These are phyloP conservation scores for Scaptomyza hsui DNA, from an alignment of 1,140 invertebrate genomes.

Conservation along the genomic window DNA sequence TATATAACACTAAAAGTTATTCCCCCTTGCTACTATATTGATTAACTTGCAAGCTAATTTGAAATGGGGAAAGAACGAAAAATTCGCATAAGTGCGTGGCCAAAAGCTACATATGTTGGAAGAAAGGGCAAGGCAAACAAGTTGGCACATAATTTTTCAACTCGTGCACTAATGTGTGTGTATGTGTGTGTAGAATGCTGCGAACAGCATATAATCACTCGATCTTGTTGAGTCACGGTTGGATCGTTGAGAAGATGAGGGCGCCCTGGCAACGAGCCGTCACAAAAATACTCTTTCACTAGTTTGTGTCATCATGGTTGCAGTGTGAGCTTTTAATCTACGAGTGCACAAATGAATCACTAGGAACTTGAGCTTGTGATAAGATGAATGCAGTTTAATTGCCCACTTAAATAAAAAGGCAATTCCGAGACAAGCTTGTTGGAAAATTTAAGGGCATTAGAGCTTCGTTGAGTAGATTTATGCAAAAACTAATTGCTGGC, in stretches of 20 bases:
- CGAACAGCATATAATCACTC: slow-evolving; percentile 31
- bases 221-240: slow-evolving; percentile 51
- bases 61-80: slow-evolving; percentile 27
- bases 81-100: background rate
- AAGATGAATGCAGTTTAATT: slow-evolving; percentile 8
- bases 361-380: background rate
- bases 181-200: background rate
- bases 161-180: background rate
- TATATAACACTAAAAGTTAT: slow-evolving; percentile 21
- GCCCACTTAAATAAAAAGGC: background rate
- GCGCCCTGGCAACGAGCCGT: slow-evolving; percentile 10
- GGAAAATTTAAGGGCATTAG: background rate
- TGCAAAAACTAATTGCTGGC: background rate
- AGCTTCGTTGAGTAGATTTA: background rate
- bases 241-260: slow-evolving; percentile 21
- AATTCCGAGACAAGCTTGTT: too few relatives aligned
- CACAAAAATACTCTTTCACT: slow-evolving; percentile 3
- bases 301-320: background rate
- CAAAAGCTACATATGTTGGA: background rate
- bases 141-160: slow-evolving; percentile 2
- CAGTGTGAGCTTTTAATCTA: background rate
- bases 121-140: background rate
- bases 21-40: slow-evolving; percentile 10
- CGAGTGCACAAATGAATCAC: background rate
- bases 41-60: slow-evolving; percentile 19